Percentiles rank a stretch among this genome's conserved stretches.
Evolutionary conservation across 1,140 invertebrate genomes (phyloP).

Genomic region (Holcopasites calliopsidis): DNA sequence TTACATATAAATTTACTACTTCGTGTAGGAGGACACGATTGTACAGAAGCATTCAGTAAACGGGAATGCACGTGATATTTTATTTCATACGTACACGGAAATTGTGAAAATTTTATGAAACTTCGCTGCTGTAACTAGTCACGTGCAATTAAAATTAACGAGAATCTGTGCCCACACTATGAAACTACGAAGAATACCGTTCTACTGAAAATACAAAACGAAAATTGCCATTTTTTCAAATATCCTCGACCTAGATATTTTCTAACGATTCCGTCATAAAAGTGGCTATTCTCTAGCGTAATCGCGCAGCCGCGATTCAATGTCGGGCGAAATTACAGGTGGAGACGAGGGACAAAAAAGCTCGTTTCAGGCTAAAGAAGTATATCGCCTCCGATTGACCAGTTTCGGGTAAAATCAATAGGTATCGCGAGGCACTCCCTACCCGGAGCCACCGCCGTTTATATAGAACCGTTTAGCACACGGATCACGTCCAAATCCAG

Average conservation of each 20-base stretch:
- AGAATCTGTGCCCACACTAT: too few species aligned
- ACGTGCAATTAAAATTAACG: not conserved
- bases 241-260: too few species aligned
- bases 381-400: slow-evolving; percentile 55
- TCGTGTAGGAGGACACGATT: not conserved
- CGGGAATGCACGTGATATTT: not conserved
- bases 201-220: too few species aligned
- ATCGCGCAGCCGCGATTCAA: not conserved
- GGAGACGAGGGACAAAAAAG: slow-evolving; percentile 12
- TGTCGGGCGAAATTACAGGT: not conserved
- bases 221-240: too few species aligned
- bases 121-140: too few species aligned
- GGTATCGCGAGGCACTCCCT: slow-evolving; percentile 41
- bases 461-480: slow-evolving; percentile 49
- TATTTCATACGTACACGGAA: too few species aligned
- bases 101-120: not conserved
- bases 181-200: too few species aligned
- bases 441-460: not conserved
- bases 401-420: slow-evolving; percentile 59
- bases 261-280: not conserved
- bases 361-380: slow-evolving; percentile 48
- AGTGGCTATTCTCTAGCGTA: not conserved
- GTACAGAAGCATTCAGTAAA: not conserved
- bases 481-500: slow-evolving; percentile 46
- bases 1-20: slow-evolving; percentile 3